Evolutionary conservation across 1,140 invertebrate genomes (phyloP), one percentile per base, ranked within the genome.

Genomic region (Ganaspis sp.): DNA sequence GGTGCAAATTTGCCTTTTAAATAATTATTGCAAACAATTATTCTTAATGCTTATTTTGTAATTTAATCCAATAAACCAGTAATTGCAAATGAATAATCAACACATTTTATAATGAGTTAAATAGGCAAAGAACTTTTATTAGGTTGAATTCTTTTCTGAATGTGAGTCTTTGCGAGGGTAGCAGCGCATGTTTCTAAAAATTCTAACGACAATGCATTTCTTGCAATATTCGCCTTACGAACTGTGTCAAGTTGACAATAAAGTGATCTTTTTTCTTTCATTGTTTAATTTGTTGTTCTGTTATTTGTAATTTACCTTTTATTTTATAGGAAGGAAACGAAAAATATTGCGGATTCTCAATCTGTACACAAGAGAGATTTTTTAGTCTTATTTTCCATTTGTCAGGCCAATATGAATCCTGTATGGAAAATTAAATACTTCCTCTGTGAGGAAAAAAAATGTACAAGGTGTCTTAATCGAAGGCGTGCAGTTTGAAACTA

Each of bases 271-370:
- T 58, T 26, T 23, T 23, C 11, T 23, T 8, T 26, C 9, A n/a
- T 49, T 5, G 4, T 49, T 49, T 6, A 21, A 23, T 40, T 71
- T 26, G 15, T 70, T 42, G 72, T 69, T 64, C 17, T 23, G 4
- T 54, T 54, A 54, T 54, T 21, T 21, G 19, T 29, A 9, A 26
- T 76, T 81, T 79, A 72, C 69, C 69, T 73, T 72, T 89, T 87
- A 89, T 88, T 54, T 85, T 90, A 89, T 84, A 90, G 93, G 58
- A 72, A 58, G 72, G n/a, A 37, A 69, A 76, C 19, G 49, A 76
- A 40, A 71, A 69, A 29, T 15, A 71, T 71, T 72, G 74, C 21
- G 49, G 70, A 76, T 76, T 74, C 42, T 49, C 19, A 8, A 72
- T 23, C 40, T 45, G 12, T n/a, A 12, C 23, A 26, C 38, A 23